Base-by-base conservation (phyloP, 92 coral and sea anemone species). In the Montipora capitata region DNA sequence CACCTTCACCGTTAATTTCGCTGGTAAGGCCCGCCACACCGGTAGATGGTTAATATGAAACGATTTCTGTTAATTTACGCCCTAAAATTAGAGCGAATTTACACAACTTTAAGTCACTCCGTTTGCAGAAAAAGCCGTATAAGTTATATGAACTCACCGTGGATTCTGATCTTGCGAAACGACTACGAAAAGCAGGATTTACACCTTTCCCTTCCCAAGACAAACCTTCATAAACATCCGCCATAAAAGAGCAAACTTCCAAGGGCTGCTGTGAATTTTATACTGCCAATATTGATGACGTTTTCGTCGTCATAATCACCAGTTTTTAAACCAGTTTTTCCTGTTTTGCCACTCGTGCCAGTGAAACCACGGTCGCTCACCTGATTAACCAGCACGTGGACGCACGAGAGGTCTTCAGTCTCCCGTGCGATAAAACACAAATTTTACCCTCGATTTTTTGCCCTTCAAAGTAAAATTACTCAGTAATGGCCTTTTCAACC, bases 281-380 rank as follows among this genome's bases (percentile, higher is more conserved):
- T 15, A 18, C 18, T 9, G 40, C 7, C 7, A 2, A 72, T 48
- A 16, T 1, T 18, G 57, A 40, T 54, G 78, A 70, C 79, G 78
- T 81, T 77, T 5, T 44, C 57, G 17, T 40, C 79, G 79, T 70
- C 79, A 71, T 72, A 7, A 59, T 1, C 70, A 71, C 87, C 11
- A 65, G 85, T 68, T 80, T 51, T 11, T 20, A 59, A 82, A 71
- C 87, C 11, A 65, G 85, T 68, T 80, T 51, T 11, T 48, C 85
- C 76, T 10, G 66, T 80, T 80, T 67, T 42, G 5, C 2, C 45
- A 9, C 62, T n/a, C 74, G 45, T 56, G 43, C 67, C 14, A 17
- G 85, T 48, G n/a, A 52, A 38, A 43, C 7, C 2, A 79, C 83
- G 44, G 59, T 42, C 83, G 16, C 58, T 56, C 51, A 56, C 38